A percentile compares a stretch with the other conserved stretches of the same genome.
phyloP scores from a whole-genome alignment of 1,140 invertebrate genomes.

The Tribolium castaneum region DNA sequence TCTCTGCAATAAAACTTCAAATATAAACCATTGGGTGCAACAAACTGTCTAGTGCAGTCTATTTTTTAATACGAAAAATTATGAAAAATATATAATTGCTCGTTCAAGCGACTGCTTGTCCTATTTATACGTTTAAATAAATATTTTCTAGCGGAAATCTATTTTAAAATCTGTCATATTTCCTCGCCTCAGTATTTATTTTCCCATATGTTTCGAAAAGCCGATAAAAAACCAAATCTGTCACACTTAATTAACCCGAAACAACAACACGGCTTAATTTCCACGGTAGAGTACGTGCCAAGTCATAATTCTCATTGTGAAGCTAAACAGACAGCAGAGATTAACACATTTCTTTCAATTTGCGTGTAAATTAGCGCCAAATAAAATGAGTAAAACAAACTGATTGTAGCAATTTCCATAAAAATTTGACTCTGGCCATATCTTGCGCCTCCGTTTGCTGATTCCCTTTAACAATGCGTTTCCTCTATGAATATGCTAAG shows the following conservation, averaged over 20 bases:
- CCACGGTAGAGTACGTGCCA: background rate
- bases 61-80: too few relatives aligned
- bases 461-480: background rate
- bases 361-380: background rate
- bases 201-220: too few relatives aligned
- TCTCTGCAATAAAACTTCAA: background rate
- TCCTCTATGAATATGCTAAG: slow-evolving; percentile 1
- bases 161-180: background rate
- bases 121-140: background rate
- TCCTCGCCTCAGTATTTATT: background rate
- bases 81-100: too few relatives aligned
- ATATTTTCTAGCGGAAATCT: background rate
- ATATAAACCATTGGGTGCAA: background rate
- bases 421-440: background rate
- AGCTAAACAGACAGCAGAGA: background rate
- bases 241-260: background rate
- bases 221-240: too few relatives aligned
- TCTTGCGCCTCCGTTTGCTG: background rate
- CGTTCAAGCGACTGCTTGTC: background rate
- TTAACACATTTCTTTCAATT: background rate
- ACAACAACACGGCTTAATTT: background rate
- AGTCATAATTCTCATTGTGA: background rate
- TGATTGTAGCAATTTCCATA: background rate
- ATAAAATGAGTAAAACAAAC: background rate
- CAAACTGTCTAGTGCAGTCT: too few relatives aligned